phyloP scores from a whole-genome alignment of 1,140 invertebrate genomes.

The Sycophila sp. region DNA sequence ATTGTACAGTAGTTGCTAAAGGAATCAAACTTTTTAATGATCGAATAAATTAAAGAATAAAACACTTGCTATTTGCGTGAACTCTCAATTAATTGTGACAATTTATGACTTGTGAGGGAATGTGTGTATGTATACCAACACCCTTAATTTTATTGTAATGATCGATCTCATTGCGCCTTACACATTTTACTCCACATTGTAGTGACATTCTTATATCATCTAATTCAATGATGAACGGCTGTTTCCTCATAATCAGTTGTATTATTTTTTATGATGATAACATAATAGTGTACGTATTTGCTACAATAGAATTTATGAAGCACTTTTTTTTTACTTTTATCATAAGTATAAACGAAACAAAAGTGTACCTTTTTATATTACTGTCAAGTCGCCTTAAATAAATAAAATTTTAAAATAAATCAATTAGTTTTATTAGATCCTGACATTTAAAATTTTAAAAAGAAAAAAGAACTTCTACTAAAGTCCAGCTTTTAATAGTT shows the following conservation, averaged over 20 bases:
- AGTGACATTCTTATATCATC: background rate
- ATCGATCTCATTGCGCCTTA: constrained; percentile 16
- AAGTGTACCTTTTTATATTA: constrained; percentile 57
- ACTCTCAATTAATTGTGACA: background rate
- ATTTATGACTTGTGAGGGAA: background rate
- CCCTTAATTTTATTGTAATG: constrained; percentile 6
- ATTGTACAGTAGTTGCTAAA: constrained; percentile 5
- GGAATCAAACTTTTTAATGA: constrained; percentile 8
- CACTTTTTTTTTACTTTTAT: constrained; percentile 56
- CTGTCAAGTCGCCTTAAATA: constrained; percentile 55
- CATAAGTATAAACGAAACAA: constrained; percentile 50
- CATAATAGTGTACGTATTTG: constrained; percentile 53
- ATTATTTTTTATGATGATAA: constrained; percentile 48
- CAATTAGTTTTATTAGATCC: background rate
- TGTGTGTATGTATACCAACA: background rate
- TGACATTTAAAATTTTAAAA: too few relatives aligned
- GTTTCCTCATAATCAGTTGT: constrained; percentile 41
- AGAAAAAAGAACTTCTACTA: constrained; percentile 40
- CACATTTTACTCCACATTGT: constrained; percentile 14
- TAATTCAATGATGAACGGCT: constrained; percentile 3
- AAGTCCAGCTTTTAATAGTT: constrained; percentile 49
- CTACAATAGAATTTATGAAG: constrained; percentile 47
- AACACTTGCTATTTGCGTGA: constrained; percentile 11
- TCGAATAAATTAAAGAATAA: background rate
- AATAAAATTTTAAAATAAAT: constrained; percentile 53